Evolutionary conservation across 2,797 vertebrate species (phyloP).

Genomic region (Austrolebias charrua): DNA sequence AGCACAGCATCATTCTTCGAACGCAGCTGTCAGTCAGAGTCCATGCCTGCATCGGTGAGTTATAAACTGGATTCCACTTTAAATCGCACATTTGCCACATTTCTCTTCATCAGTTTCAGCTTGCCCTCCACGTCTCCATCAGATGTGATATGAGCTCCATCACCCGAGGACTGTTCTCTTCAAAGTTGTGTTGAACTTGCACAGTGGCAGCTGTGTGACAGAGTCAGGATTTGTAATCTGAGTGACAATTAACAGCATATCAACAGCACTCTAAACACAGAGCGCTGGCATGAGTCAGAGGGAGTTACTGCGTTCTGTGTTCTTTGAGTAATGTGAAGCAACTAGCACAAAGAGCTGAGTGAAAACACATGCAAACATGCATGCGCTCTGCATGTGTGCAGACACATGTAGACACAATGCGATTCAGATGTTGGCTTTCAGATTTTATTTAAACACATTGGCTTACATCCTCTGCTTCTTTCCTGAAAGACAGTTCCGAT

Average conservation of each 20-base stretch:
- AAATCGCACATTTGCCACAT: conserved; percentile 21
- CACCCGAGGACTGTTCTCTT: conserved; percentile 32
- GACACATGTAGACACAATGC: conserved; percentile 23
- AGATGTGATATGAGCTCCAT: conserved; percentile 28
- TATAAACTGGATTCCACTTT: conserved; percentile 1
- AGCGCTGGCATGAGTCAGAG: conserved; percentile 32
- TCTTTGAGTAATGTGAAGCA: conserved; percentile 64
- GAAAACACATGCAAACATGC: conserved; percentile 63
- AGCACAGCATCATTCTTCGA: conserved; percentile 91
- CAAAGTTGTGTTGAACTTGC: conserved; percentile 38
- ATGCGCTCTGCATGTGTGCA: conserved; percentile 19
- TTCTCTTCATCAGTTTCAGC: conserved; percentile 13
- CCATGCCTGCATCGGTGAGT: conserved; percentile 97
- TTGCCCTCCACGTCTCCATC: conserved; percentile 29
- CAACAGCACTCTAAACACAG: conserved; percentile 29
- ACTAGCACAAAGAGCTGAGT: conserved; percentile 58
- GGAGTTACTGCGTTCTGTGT: conserved; percentile 64
- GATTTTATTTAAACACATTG: conserved; percentile 10
- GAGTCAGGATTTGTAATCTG: conserved; percentile 45
- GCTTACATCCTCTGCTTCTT: conserved; percentile 20
- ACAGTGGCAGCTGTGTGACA: conserved; percentile 58
- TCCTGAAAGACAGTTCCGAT: conserved; percentile 24
- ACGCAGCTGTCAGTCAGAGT: conserved; percentile 97
- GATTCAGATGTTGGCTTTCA: conserved; percentile 28
- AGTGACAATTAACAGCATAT: conserved; percentile 49